Percentiles rank a stretch among this genome's conserved stretches.
These are phyloP conservation scores for Chouioia cunea DNA, from an alignment of 2,888 invertebrate genomes.

Conservation along the genomic window DNA sequence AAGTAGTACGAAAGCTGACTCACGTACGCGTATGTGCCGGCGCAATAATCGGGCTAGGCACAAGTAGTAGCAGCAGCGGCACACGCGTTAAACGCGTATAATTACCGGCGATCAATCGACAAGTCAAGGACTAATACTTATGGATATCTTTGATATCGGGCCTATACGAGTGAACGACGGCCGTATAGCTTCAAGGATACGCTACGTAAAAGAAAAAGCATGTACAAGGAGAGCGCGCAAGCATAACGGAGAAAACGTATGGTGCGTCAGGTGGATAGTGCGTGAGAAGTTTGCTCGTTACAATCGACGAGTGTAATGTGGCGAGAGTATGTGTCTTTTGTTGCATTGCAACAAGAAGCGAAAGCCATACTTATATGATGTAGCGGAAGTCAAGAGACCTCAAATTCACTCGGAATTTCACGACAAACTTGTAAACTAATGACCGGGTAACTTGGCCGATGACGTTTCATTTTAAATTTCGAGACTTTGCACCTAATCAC, in stretches of 20 bases:
- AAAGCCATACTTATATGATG: too few relatives aligned
- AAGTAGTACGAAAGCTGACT: too few relatives aligned
- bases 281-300: slow-evolving; percentile 11
- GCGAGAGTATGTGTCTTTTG: too few relatives aligned
- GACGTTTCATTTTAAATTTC: neutral
- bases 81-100: too few relatives aligned
- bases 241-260: slow-evolving; percentile 31
- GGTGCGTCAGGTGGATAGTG: slow-evolving; percentile 17
- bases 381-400: too few relatives aligned
- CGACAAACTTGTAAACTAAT: too few relatives aligned
- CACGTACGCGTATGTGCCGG: too few relatives aligned
- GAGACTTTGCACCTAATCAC: slow-evolving; percentile 1
- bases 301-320: slow-evolving; percentile 18
- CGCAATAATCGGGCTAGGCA: too few relatives aligned
- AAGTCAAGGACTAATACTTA: slow-evolving; percentile 27
- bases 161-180: neutral
- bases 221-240: slow-evolving; percentile 5
- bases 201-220: neutral
- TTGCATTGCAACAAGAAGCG: too few relatives aligned
- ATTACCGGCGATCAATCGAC: too few relatives aligned
- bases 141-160: slow-evolving; percentile 18
- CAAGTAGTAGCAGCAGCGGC: too few relatives aligned
- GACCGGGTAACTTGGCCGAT: neutral
- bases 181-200: neutral
- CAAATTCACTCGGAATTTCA: too few relatives aligned